phyloP scores from a whole-genome alignment of 2,888 invertebrate species.

The Coecobrya sp. region DNA sequence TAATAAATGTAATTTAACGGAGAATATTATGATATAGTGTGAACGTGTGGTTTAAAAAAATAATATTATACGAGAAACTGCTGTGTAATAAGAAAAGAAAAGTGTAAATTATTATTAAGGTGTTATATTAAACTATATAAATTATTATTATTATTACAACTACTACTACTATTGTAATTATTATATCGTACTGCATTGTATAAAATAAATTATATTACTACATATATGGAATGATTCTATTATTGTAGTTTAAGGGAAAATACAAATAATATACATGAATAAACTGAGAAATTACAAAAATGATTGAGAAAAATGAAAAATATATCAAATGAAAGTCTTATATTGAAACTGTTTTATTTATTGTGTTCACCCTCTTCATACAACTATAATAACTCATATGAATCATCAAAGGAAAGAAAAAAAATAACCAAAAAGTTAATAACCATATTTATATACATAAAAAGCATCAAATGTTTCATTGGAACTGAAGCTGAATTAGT shows the following conservation, averaged over 20 bases:
- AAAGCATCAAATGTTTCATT: too few relatives aligned
- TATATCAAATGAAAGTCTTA: too few relatives aligned
- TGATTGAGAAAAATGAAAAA: conserved; percentile 40
- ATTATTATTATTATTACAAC: conserved; percentile 16
- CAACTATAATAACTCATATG: neutral
- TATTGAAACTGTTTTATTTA: neutral
- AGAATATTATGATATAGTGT: neutral
- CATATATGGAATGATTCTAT: conserved; percentile 42
- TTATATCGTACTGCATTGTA: conserved; percentile 37
- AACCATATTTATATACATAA: too few relatives aligned
- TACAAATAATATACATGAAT: conserved; percentile 57
- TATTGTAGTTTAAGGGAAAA: conserved; percentile 63
- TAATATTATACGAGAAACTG: conserved; percentile 36
- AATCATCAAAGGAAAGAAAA: neutral
- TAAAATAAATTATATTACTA: neutral
- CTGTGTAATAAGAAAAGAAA: conserved; percentile 8
- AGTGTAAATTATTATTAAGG: conserved; percentile 41
- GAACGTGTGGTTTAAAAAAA: neutral
- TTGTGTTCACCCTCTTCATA: neutral
- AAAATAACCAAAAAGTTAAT: neutral
- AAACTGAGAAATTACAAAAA: conserved; percentile 56
- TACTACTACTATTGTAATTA: neutral
- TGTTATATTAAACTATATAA: conserved; percentile 19
- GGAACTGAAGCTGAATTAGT: too few relatives aligned
- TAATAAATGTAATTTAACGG: neutral